Conservation (phyloP, 2,888 invertebrate genomes). For the Diarsia brunnea region DNA sequence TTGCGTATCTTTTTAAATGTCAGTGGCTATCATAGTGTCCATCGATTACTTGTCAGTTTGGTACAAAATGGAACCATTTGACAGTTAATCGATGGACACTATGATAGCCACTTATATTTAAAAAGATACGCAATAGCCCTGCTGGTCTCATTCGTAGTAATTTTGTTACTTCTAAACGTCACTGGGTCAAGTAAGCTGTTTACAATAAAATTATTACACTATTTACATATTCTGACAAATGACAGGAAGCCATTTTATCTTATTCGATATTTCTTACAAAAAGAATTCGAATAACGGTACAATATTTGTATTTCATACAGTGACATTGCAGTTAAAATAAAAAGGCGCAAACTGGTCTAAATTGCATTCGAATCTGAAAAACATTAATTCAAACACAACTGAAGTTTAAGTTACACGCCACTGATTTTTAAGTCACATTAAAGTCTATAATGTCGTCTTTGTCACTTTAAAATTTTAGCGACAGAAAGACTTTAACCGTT, state of each 20-base stretch:
- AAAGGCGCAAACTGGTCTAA: not conserved
- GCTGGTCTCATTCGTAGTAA: not conserved
- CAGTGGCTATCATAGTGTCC: too few species aligned
- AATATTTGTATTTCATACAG: slow-evolving; percentile 34
- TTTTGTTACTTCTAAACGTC: not conserved
- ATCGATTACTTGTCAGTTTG: too few species aligned
- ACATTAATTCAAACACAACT: not conserved
- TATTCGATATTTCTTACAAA: not conserved
- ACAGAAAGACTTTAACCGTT: not conserved
- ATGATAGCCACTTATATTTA: too few species aligned
- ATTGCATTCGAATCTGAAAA: not conserved
- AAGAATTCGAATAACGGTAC: slow-evolving; percentile 2
- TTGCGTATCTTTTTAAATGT: too few species aligned
- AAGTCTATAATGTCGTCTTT: not conserved
- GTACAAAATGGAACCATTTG: too few species aligned
- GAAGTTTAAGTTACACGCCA: not conserved
- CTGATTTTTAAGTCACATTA: not conserved
- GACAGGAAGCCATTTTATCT: not conserved
- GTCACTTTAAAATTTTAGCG: not conserved
- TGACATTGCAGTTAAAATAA: not conserved
- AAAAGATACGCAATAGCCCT: too few species aligned
- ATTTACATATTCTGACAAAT: slow-evolving; percentile 12
- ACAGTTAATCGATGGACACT: too few species aligned
- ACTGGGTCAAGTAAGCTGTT: not conserved
- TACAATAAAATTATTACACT: not conserved